phyloP scores from a whole-genome alignment of 1,140 invertebrate species.

The Leucophenga varia region DNA sequence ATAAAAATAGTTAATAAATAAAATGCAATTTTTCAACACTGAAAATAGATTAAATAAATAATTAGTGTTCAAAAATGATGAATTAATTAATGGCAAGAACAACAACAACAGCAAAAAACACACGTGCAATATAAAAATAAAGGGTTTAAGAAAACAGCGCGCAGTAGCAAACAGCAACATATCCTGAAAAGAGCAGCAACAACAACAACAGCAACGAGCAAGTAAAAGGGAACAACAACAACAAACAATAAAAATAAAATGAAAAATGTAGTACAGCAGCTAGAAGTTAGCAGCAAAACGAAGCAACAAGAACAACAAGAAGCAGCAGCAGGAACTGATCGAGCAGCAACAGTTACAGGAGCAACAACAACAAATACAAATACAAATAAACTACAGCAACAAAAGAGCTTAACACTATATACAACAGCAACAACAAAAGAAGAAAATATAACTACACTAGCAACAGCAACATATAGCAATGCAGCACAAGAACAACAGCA shows the following conservation, averaged over 20 bases:
- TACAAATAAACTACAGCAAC: slow-evolving; percentile 37
- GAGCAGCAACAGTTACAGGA: too few relatives aligned
- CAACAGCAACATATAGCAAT: background rate
- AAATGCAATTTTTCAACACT: too few relatives aligned
- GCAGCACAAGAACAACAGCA: background rate
- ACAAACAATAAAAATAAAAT: slow-evolving; percentile 21
- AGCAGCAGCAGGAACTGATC: slow-evolving; percentile 12
- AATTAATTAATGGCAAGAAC: too few relatives aligned
- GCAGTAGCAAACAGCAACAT: slow-evolving; percentile 11
- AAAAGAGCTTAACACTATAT: slow-evolving; percentile 36
- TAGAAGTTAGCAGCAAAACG: too few relatives aligned
- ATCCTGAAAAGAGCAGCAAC: too few relatives aligned
- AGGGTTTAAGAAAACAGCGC: too few relatives aligned
- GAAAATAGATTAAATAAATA: too few relatives aligned
- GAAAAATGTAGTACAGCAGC: too few relatives aligned
- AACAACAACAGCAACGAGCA: slow-evolving; percentile 5
- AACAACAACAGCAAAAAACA: slow-evolving; percentile 20
- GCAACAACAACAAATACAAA: slow-evolving; percentile 17
- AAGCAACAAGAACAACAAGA: slow-evolving; percentile 7
- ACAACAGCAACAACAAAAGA: slow-evolving; percentile 4
- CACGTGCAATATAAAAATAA: too few relatives aligned
- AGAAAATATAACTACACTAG: too few relatives aligned
- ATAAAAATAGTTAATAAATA: slow-evolving; percentile 11
- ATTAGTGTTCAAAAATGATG: too few relatives aligned
- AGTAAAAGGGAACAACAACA: slow-evolving; percentile 14